Evolutionary conservation across 2,888 invertebrate species (phyloP), one percentile per base, ranked within the genome.

Genomic region (Chalcis sispes): DNA sequence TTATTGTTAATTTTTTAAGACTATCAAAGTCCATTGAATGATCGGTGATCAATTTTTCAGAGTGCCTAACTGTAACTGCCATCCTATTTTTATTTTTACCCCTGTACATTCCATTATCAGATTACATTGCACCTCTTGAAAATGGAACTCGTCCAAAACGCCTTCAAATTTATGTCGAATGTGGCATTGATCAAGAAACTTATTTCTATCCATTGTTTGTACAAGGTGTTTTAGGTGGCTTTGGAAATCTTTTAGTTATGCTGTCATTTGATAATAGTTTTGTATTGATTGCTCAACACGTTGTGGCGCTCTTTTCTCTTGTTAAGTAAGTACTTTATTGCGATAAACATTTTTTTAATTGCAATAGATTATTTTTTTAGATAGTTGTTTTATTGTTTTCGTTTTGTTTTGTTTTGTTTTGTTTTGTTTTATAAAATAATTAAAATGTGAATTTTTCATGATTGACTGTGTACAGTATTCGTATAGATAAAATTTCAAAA

Each of bases 81-180:
- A 27, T 25, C 5, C 0, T 1, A 2, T 70, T 70, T 29, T 4
- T 65, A 2, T 15, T 15, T 18, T 42, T 67, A 10, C 67, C 73
- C 2, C n/a, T 23, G 15, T 52, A 50, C n/a, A 1, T 23, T 13
- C 42, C 61, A 10, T 0, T 67, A 1, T 2, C 62, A 0, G 61
- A 74, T 40, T 59, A 48, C 15, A 7, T 67, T 13, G 2, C 27
- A 5, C 46, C 67, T 7, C 10, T 48, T n/a, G 74, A 69, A 36
- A 75, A 75, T 61, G 32, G 1, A 1, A 66, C 58, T 2, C 40
- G 52, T 5, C 59, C 62, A 15, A 18, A 8, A n/a, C 4, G 1
- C 8, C 20, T 73, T 23, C 73, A 66, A 18, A 61, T 61, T n/a
- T 67, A 73, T 40, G 67, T 61, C 0, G 73, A 73, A 29, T 74